Evolutionary conservation across 2,797 vertebrate species (phyloP).

Genomic region (Chiloscyllium punctatum): DNA sequence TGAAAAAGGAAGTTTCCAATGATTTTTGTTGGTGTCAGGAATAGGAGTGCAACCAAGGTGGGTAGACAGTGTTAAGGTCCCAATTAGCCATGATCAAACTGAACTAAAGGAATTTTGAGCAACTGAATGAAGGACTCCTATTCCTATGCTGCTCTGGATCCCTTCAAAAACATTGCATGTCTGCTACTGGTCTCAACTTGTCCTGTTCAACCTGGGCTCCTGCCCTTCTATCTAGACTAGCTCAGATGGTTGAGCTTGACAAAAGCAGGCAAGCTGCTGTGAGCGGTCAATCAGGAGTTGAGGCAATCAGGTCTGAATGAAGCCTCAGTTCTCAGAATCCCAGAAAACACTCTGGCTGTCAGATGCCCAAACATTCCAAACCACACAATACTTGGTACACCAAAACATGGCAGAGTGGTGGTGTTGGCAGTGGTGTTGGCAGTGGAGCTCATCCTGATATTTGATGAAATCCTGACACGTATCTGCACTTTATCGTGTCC

Average conservation of each 20-base stretch:
- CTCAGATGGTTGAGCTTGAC: not conserved
- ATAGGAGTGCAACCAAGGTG: not conserved
- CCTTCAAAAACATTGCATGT: not conserved
- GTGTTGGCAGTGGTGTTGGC: not conserved
- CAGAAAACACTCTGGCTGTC: not conserved
- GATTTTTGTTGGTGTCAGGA: not conserved
- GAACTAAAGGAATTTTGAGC: not conserved
- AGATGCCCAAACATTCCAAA: not conserved
- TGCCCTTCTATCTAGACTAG: not conserved
- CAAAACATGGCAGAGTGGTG: not conserved
- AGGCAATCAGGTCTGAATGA: not conserved
- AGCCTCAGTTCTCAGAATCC: too few species aligned
- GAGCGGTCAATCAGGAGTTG: not conserved
- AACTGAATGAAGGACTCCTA: not conserved
- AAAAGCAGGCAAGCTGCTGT: not conserved
- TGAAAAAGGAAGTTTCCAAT: not conserved
- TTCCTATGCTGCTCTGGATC: not conserved
- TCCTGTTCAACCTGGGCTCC: not conserved
- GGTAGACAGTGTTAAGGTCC: not conserved
- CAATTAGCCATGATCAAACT: not conserved
- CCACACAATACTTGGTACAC: not conserved
- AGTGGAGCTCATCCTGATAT: not conserved
- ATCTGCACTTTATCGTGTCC: not conserved
- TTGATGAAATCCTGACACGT: not conserved
- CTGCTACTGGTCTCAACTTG: not conserved